Base-by-base conservation (phyloP, 1,140 invertebrate species). In the Sitodiplosis mosellana region DNA sequence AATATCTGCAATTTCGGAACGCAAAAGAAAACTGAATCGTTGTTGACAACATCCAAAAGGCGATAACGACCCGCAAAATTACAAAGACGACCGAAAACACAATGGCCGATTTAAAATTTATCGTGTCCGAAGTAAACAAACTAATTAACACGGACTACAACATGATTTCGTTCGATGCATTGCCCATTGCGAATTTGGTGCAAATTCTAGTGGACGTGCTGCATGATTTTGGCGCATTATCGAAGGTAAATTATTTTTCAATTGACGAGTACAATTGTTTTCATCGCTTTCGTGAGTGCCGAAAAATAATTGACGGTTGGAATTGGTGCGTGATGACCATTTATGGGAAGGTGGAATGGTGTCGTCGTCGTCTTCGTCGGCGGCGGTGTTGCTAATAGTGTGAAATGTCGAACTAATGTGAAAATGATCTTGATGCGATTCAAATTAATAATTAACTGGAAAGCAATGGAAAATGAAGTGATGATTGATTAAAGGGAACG, bases 101-200 rank as follows among this genome's bases (percentile, higher is more conserved):
- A 72, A 83, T 77, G 55, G 83, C 88, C 52, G 75, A 81, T 65
- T 69, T 87, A 49, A 87, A 87, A 60, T 83, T 74, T 60, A 83
- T 89, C 48, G 75, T 88, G 33, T 72, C 71, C 49, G 78, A 83
- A 64, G 58, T 90, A 50, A 86, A 85, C 60, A 77, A 81, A 56
- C 66, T 73, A 42, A 75, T 87, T 53, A 76, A 73, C 46, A 81
- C 80, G 56, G 83, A 78, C 55, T 87, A 81, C 53, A 88, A 87
- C 56, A 64, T 89, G 45, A 87, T 90, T 54, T 81, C 80, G 49
- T 89, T 89, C 66, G 86, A 89, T 68, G 74, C 80, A n/a, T 62
- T 89, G 40, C 74, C 74, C 49, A 73, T 78, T 21, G 76, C 82
- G 46, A 76, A 83, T 55, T 63, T 88, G 42, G 59, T 89, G 43